Evolutionary conservation across 53 echinoderm and acorn worm genomes (phyloP).

Genomic region (Actinopyga echinites): DNA sequence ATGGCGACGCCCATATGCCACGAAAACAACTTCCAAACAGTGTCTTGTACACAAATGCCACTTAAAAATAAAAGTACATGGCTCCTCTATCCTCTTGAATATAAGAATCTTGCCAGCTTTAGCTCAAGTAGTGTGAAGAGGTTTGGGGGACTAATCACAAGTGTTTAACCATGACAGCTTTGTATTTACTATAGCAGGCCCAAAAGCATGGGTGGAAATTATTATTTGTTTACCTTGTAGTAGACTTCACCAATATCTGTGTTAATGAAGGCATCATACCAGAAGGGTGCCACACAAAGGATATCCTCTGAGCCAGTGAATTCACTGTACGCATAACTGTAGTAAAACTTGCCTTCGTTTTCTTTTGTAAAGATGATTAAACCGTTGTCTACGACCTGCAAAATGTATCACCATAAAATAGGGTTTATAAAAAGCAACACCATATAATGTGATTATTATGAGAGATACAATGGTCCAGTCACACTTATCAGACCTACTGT

Average conservation of each 20-base stretch:
- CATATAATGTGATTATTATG: background rate
- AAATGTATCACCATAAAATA: background rate
- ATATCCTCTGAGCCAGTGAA: conserved; percentile 54
- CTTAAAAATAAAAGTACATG: too few species aligned
- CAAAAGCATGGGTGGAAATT: too few species aligned
- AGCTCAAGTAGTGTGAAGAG: too few species aligned
- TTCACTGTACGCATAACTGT: conserved; percentile 66
- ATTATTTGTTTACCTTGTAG: conserved; percentile 61
- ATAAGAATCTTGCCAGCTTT: too few species aligned
- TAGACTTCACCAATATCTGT: conserved; percentile 69
- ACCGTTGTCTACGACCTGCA: conserved; percentile 90
- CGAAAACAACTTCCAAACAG: too few species aligned
- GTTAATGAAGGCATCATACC: conserved; percentile 77
- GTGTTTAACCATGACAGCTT: too few species aligned
- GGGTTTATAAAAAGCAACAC: background rate
- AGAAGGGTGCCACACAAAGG: conserved; percentile 80
- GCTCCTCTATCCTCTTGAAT: too few species aligned
- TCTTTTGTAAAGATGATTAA: conserved; percentile 74
- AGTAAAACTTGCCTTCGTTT: conserved; percentile 79
- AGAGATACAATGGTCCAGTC: background rate
- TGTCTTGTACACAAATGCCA: too few species aligned
- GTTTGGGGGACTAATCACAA: too few species aligned
- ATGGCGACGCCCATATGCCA: too few species aligned
- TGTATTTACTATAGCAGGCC: too few species aligned
- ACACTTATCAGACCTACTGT: background rate